Base-by-base conservation (phyloP, 2,797 vertebrate genomes). In the Perdix hodgsoniae region DNA sequence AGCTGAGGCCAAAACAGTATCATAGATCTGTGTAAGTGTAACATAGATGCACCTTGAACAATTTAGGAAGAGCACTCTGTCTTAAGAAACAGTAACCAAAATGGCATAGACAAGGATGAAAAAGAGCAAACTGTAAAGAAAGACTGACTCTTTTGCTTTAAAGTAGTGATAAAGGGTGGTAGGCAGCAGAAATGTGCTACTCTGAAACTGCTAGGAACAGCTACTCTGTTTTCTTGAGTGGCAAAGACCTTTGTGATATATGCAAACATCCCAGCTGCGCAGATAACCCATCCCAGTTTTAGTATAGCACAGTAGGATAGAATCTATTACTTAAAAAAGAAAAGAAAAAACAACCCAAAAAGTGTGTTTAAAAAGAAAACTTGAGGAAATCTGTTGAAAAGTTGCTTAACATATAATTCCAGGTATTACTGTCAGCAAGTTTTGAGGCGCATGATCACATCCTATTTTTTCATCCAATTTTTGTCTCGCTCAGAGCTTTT, bases 1-100 rank as follows among this genome's bases (percentile, higher is more conserved):
- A 69, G 5, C 73, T 65, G 79, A 89, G 92, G 85, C 83, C 83
- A 77, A 83, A 94, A 52, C 64, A 61, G 44, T n/a, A 29, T 39
- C 1, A 0, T 60, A 63, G 84, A 33, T 80, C 91, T 61, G 1
- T 90, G 40, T 54, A 56, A 85, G n/a, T 89, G 4, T 21, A 79
- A 37, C 89, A 76, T 65, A 87, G 82, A 82, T 69, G 47, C 21
- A 4, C 60, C 83, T 84, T 56, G 35, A 79, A 29, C 33, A 8
- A 61, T 88, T 47, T 4, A 45, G 59, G 66, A 72, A 31, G 65
- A 90, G 23, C 42, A 29, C 50, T 29, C 18, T 29, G 44, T 33
- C 88, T 85, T 76, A 56, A 49, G 79, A 91, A 95, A 40, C 40
- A 54, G 52, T 37, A 67, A 49, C 40, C 73, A 45, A 67, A 67